Base-by-base conservation (phyloP, 2,888 invertebrate genomes). In the Caenorhabditis parvicauda region DNA sequence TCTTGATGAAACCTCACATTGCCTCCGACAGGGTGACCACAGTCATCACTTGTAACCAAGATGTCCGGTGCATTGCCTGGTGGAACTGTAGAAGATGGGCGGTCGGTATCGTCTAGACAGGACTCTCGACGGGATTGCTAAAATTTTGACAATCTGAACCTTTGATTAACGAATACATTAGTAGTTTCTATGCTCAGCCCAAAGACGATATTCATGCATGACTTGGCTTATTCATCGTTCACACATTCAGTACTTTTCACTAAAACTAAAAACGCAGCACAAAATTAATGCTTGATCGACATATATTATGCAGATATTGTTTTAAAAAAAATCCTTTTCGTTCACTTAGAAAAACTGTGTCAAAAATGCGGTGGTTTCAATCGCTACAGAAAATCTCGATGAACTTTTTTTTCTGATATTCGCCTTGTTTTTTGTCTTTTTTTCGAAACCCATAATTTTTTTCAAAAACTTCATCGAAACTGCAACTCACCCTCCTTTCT, bases 21-120 rank as follows among this genome's bases (percentile, higher is more conserved):
- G 50, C 77, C 79, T 1, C 79, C 79, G 14, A 80, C 64, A 2
- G 77, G 66, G 57, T 79, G 79, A 24, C 79, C 79, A 57, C 78
- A 72, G 58, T 80, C 79, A 25, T 80, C 81, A 3, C 70, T 57
- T 6, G 80, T 80, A 22, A 81, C 72, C 44, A 70, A 70, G 44
- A 81, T 81, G 57, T 81, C 79, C 5, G 80, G 80, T 19, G 77
- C 64, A n/a, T 58, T 47, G 12, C 54, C 56, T 38, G 62, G 59
- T 25, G 61, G 64, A 14, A 59, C 45, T 1, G 61, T 67, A 1
- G 67, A 63, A n/a, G 59, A 56, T 0, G 66, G 64, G 37, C 69
- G 62, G n/a, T 63, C 66, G 2, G 69, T 56, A 21, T 69, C 69
- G 19, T 69, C 69, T 14, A 68, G 58, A 28, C 64, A 65, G 2